Evolutionary conservation across 2,113 vertebrate genomes (phyloP).

Genomic region (Oriolus oriolus): DNA sequence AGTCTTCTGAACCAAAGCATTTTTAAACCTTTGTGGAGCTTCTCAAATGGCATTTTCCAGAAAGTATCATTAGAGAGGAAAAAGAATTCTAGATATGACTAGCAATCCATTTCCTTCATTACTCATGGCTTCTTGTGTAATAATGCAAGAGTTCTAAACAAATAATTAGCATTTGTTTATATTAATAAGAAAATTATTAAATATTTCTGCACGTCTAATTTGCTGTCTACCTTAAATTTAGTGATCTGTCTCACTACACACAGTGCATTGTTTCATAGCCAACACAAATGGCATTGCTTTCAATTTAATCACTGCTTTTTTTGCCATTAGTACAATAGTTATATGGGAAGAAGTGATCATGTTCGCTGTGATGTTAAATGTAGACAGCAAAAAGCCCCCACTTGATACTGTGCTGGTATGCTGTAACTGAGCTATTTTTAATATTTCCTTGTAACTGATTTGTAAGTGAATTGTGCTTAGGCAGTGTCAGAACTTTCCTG

Average conservation of each 20-base stretch:
- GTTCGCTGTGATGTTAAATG: conserved; percentile 74
- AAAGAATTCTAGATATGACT: neutral
- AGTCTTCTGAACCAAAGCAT: neutral
- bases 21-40: neutral
- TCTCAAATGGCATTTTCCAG: neutral
- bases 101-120: neutral
- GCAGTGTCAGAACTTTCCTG: conserved; percentile 90
- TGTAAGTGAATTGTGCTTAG: conserved; percentile 94
- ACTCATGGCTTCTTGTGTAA: neutral
- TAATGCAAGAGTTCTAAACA: neutral
- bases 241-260: conserved; percentile 68
- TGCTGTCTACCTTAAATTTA: conserved; percentile 70
- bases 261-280: conserved; percentile 74
- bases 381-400: conserved; percentile 82
- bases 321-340: conserved; percentile 75
- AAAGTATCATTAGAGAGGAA: neutral
- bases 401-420: conserved; percentile 82
- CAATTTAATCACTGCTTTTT: conserved; percentile 73
- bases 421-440: conserved; percentile 89
- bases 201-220: conserved; percentile 64
- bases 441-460: conserved; percentile 95
- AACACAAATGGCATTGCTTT: conserved; percentile 76
- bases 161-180: conserved; percentile 63
- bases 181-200: conserved; percentile 63
- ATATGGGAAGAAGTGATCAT: conserved; percentile 71